Evolutionary conservation across 2,888 invertebrate genomes (phyloP).

Genomic region (Drosophila rubida): DNA sequence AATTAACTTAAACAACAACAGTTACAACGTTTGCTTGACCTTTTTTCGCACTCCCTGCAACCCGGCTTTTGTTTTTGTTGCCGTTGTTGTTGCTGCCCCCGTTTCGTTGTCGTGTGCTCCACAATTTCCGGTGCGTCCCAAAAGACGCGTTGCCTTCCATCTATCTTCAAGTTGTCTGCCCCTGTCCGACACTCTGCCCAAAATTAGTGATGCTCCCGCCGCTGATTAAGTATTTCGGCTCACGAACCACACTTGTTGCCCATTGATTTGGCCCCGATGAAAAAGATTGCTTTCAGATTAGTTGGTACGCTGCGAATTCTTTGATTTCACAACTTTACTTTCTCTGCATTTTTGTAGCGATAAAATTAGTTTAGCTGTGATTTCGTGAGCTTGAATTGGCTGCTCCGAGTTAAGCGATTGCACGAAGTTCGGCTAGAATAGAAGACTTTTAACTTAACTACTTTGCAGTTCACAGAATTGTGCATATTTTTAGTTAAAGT

Average conservation of each 20-base stretch:
- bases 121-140: slow-evolving; percentile 34
- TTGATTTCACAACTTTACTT: neutral
- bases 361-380: too few species aligned
- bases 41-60: slow-evolving; percentile 13
- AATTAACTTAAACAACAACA: slow-evolving; percentile 57
- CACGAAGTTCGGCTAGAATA: too few species aligned
- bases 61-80: slow-evolving; percentile 10
- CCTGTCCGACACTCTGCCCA: neutral
- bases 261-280: neutral
- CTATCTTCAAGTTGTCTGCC: slow-evolving; percentile 5
- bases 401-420: too few species aligned
- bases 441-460: too few species aligned
- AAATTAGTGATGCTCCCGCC: slow-evolving; percentile 12
- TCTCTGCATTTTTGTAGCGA: too few species aligned
- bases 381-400: too few species aligned
- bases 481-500: too few species aligned
- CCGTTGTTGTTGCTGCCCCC: neutral
- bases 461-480: too few species aligned
- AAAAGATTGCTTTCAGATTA: neutral
- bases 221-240: slow-evolving; percentile 8
- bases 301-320: neutral
- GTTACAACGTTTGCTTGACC: slow-evolving; percentile 38
- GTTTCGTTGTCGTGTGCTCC: slow-evolving; percentile 27
- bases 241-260: slow-evolving; percentile 16
- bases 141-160: slow-evolving; percentile 10